Base-by-base conservation (phyloP, 2,797 vertebrate genomes). In the Arnoldichthys spilopterus region DNA sequence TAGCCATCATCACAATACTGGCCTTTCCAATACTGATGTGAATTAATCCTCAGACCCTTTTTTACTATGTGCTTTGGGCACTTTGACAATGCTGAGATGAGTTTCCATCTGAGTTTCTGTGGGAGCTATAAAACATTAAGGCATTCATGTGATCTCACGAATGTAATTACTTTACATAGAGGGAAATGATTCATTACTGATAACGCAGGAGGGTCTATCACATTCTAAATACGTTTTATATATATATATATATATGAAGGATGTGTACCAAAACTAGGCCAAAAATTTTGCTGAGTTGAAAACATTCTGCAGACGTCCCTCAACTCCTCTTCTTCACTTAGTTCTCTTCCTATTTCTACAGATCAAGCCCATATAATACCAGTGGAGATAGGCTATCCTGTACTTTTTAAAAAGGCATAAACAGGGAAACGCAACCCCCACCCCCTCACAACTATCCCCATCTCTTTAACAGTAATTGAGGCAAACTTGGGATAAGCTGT, bases 401-500 rank as follows among this genome's bases (percentile, higher is more conserved):
- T 92, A 94, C 93, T 94, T 94, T 95, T 94, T 94, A 96, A 91
- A 89, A 91, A 95, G 94, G 94, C 95, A 94, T 92, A 93, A 89
- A 93, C 89, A 94, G 94, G 54, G 58, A 96, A 96, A 93, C 94
- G 93, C 89, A 74, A 73, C 82, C 84, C 34, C 88, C 85, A 83
- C 84, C 88, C 90, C 89, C 89, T 84, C 86, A 63, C 62, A n/a
- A 76, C 62, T 72, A 53, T 87, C 88, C 88, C 89, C 89, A 89
- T 92, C 90, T 91, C 87, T 88, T 92, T 86, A 91, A 90, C 90
- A 54, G 92, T 96, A 97, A 97, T 96, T 96, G 94, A 95, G 94
- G 94, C 85, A 96, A 97, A 97, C 95, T 97, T 97, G 95, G 94
- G 92, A 95, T 98, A 97, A 98, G 97, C 95, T 96, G 95, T 96